A percentile compares a stretch with the other conserved stretches of the same genome.
These are phyloP conservation scores for Protosalanx chinensis DNA, from an alignment of 2,797 vertebrate genomes.

Conservation along the genomic window DNA sequence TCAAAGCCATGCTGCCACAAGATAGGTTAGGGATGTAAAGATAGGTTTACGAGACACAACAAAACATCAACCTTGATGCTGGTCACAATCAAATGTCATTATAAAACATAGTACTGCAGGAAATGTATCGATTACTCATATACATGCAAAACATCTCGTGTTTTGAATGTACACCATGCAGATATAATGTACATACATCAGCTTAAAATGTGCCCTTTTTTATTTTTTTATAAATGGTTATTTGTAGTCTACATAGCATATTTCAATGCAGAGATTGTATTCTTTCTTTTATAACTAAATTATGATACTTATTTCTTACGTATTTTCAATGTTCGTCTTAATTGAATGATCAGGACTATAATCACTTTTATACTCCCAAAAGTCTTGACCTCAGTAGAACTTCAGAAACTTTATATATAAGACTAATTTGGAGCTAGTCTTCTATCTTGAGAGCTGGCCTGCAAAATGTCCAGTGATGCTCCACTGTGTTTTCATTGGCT, in stretches of 20 bases:
- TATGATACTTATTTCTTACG: too few species aligned
- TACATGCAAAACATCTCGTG: background rate
- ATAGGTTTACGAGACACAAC: background rate
- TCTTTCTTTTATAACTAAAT: background rate
- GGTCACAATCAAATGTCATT: background rate
- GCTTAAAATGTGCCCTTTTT: background rate
- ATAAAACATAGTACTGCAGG: background rate
- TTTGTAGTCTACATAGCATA: background rate
- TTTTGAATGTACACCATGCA: background rate
- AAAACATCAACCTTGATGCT: background rate
- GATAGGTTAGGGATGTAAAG: too few species aligned
- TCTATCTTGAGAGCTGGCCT: conserved; percentile 93
- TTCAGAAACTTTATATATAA: too few species aligned
- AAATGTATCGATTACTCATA: background rate
- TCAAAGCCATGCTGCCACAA: too few species aligned
- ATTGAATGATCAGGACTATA: too few species aligned
- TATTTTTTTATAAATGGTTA: background rate
- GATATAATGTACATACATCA: background rate
- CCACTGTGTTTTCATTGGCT: conserved; percentile 98
- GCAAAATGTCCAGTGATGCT: conserved; percentile 99
- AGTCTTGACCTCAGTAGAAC: too few species aligned
- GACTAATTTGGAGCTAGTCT: conserved; percentile 72
- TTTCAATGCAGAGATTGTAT: background rate
- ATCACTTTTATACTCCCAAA: too few species aligned
- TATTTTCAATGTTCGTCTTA: too few species aligned